Evolutionary conservation across 2,113 vertebrate species (phyloP).

Genomic region (Salvelinus sp.): DNA sequence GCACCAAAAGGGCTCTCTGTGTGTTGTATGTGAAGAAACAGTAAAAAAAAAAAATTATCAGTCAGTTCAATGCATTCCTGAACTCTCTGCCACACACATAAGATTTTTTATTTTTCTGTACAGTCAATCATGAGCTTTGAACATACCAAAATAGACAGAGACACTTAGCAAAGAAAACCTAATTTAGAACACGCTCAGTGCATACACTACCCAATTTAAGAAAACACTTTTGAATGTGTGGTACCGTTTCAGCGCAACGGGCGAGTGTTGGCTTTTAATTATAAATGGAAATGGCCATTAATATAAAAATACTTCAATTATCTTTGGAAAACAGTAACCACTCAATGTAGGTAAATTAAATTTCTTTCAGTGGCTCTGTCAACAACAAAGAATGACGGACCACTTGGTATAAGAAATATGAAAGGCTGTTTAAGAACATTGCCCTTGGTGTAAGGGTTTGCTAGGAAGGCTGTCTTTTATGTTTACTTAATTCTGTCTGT

Average conservation of each 20-base stretch:
- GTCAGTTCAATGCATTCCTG: conserved; percentile 57
- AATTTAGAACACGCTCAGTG: conserved; percentile 69
- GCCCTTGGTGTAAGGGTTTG: conserved; percentile 41
- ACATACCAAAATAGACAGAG: conserved; percentile 75
- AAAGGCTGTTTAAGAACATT: conserved; percentile 58
- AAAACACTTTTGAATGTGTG: conserved; percentile 62
- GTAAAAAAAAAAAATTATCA: conserved; percentile 50
- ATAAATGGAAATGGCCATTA: conserved; percentile 71
- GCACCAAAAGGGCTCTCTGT: conserved; percentile 33
- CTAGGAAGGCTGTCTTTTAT: conserved; percentile 53
- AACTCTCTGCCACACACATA: conserved; percentile 60
- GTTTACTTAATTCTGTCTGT: conserved; percentile 50
- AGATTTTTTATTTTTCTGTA: conserved; percentile 69
- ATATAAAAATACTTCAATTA: conserved; percentile 71
- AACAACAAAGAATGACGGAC: conserved; percentile 12
- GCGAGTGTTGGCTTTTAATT: conserved; percentile 72
- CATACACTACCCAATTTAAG: conserved; percentile 65
- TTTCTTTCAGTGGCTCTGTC: conserved; percentile 24
- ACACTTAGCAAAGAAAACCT: conserved; percentile 80
- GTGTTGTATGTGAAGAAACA: conserved; percentile 44
- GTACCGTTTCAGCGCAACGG: conserved; percentile 60
- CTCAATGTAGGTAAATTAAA: conserved; percentile 31
- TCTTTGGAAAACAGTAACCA: conserved; percentile 55
- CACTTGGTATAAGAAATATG: conserved; percentile 48
- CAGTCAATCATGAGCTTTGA: conserved; percentile 75